A percentile compares a stretch with the other conserved stretches of the same genome.
These are phyloP conservation scores for Rhadina sibilatrix DNA, from an alignment of 2,113 vertebrate species.

Conservation along the genomic window DNA sequence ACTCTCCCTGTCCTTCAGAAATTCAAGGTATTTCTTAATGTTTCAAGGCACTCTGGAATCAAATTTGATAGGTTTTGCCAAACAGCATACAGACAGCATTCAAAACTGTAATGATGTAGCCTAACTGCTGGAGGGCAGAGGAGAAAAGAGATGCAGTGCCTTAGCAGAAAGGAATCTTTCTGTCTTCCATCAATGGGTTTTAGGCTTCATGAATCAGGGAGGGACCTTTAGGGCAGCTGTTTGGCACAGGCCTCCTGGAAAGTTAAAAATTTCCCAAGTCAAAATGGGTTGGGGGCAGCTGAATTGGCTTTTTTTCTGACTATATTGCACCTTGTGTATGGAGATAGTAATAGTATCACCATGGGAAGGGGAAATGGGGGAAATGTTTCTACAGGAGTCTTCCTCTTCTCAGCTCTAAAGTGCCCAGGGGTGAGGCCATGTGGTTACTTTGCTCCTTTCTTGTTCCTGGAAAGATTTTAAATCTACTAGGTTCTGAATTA, in stretches of 20 bases:
- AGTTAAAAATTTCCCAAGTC: not conserved
- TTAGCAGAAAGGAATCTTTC: not conserved
- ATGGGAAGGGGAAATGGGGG: not conserved
- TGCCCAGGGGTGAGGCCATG: fast-evolving
- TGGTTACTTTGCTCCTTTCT: not conserved
- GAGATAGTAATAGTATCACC: not conserved
- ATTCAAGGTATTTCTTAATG: not conserved
- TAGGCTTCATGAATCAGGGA: not conserved
- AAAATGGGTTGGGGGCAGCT: not conserved
- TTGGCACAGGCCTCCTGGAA: not conserved
- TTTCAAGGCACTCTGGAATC: not conserved
- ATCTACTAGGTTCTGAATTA: not conserved
- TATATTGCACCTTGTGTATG: not conserved
- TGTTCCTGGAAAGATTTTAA: not conserved
- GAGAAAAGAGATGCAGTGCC: not conserved
- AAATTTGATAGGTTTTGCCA: not conserved
- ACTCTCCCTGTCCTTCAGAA: not conserved
- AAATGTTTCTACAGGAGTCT: not conserved
- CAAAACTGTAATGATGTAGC: fast-evolving
- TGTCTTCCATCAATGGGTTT: not conserved
- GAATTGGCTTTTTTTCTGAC: not conserved
- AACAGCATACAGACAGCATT: fast-evolving
- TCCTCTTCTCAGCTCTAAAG: not conserved
- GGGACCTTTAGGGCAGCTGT: not conserved
- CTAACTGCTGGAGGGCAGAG: not conserved